phyloP scores from a whole-genome alignment of 1,140 invertebrate species.

The Heliconius congener region DNA sequence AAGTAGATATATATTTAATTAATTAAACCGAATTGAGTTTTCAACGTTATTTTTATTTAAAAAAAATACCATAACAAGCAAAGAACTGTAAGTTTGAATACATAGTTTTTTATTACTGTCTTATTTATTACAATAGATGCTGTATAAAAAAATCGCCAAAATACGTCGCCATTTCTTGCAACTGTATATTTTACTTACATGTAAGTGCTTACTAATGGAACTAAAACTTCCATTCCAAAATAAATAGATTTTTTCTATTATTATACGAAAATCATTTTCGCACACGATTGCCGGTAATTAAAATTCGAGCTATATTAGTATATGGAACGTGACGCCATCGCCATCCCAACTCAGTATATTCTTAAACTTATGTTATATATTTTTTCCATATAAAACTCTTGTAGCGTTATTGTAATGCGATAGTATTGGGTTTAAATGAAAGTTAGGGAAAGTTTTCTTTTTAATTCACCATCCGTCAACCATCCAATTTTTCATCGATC shows the following conservation, averaged over 20 bases:
- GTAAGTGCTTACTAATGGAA: background rate
- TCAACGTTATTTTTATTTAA: background rate
- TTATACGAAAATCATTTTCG: background rate
- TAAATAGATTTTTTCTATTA: background rate
- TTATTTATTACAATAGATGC: background rate
- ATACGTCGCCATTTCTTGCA: background rate
- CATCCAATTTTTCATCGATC: too few species aligned
- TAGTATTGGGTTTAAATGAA: background rate
- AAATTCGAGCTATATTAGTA: background rate
- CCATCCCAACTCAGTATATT: background rate
- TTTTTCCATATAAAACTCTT: too few species aligned
- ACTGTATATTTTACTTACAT: background rate
- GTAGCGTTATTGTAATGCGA: background rate
- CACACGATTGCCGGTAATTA: constrained; percentile 1
- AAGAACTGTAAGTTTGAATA: too few species aligned
- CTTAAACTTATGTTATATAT: background rate
- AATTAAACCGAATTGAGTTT: too few species aligned
- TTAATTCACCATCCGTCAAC: too few species aligned
- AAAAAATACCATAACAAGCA: background rate
- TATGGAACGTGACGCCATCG: background rate
- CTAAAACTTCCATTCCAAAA: background rate
- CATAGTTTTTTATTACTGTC: background rate
- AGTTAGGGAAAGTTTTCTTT: background rate
- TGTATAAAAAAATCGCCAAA: too few species aligned
- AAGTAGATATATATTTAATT: too few species aligned